Evolutionary conservation across 2,797 vertebrate genomes (phyloP), one percentile per base, ranked within the genome.

Genomic region (Pangasius mekongensis): DNA sequence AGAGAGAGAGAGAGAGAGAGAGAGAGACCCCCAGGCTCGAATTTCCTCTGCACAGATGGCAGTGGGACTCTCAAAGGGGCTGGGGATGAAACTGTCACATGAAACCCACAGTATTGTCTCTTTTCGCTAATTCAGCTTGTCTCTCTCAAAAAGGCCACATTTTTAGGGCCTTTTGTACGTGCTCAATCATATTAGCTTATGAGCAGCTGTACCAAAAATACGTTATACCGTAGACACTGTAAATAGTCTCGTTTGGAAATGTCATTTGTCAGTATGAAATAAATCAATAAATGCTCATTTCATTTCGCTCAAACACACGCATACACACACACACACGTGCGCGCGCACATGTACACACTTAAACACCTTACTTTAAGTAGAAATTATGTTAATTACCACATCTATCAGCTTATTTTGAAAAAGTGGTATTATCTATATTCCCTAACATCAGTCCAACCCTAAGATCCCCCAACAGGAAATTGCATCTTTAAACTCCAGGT

Each of bases 31-130:
- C 84, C 85, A 24, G 90, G 86, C 93, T 96, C 95, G 87, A 91
- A 94, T 96, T 96, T 93, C 94, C 87, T 90, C 88, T 85, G 93
- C 95, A 95, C 96, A 96, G 95, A 96, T 96, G 95, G 95, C 91
- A 94, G 94, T 89, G 93, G 93, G 91, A 92, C 92, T 93, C 91
- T 94, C 92, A 96, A 95, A 94, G 94, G 91, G 92, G 89, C 91
- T 81, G 85, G 87, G 90, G 94, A 95, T 91, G 94, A 89, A 92
- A 93, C 87, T 95, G 89, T 86, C 89, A 90, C 91, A 90, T 86
- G 89, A 92, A 89, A 91, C 91, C 89, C 58, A 22, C 66, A 74
- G 86, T 89, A 90, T 88, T 86, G 89, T 92, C 89, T 39, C 88
- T 90, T 84, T 80, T 88, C 86, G 47, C 56, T 92, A 89, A 66